Evolutionary conservation across 2,888 invertebrate genomes (phyloP), one percentile per base, ranked within the genome.

Genomic region (Cerastoderma edule): DNA sequence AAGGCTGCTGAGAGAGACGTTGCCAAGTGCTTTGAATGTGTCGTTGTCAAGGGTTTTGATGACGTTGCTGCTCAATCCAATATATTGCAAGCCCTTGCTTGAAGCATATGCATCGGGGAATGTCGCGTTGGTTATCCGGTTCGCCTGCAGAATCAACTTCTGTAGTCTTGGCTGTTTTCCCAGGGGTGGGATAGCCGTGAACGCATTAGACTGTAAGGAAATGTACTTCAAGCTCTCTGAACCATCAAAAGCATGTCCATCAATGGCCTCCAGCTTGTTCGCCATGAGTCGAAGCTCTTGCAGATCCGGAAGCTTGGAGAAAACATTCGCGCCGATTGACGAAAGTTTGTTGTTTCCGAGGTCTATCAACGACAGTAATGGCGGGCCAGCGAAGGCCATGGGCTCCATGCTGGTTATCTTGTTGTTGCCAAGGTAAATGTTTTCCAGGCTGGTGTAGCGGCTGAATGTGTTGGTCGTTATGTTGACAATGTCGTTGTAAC

Each of bases 1-100:
- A 24, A 89, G 57, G 16, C 79, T 84, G 5, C 77, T 68, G 1
- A 88, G 44, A 2, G 64, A 54, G 10, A 79, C 72, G 30, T 80
- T 78, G 13, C 30, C 46, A 30, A 89, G 66, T 27, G 76, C 48
- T 24, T 48, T 63, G 72, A 88, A 88, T 0, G 88, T 83, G 0
- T 67, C 39, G 27, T 84, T 80, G 19, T 63, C 71, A 3, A 89
- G 78, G 0, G n/a, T 63, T 30, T 67, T 44, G 6, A 89, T 84
- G 1, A 70, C 64, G 66, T 88, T 88, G 57, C 80, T 84, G 64
- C 87, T 87, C 0, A 88, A 71, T 2, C 82, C 85, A 22, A 89
- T 75, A 13, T 74, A 69, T 19, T 54, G 60, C 0, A 87, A 67
- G 5, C 48, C 30, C 6, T 57, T 81, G 32, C 80, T 72, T 0